Conservation (phyloP, 2,797 vertebrate species). For the Aulostomus chinensis region DNA sequence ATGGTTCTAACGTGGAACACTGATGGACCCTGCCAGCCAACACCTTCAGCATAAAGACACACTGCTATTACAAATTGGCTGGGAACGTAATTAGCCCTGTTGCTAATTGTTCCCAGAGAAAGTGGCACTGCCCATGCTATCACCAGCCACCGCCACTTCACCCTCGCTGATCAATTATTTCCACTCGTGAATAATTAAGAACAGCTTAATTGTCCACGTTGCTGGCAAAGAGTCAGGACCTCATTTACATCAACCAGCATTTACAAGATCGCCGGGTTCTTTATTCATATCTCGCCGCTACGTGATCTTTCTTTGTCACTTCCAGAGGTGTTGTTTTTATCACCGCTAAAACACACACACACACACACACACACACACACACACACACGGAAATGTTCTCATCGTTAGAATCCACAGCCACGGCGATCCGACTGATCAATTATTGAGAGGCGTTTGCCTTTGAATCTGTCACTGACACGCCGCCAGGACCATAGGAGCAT, state of each 20-base stretch:
- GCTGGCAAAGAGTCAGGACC: constrained; percentile 18
- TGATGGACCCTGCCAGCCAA: background rate
- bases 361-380: constrained; percentile 6
- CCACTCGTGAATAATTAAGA: constrained; percentile 68
- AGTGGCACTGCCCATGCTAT: constrained; percentile 60
- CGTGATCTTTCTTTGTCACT: constrained; percentile 12
- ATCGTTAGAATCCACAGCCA: constrained; percentile 32
- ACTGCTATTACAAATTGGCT: constrained; percentile 65
- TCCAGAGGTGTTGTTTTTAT: constrained; percentile 10
- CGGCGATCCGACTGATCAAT: constrained; percentile 65
- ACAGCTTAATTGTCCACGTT: constrained; percentile 47
- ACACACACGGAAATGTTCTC: constrained; percentile 7
- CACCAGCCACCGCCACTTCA: constrained; percentile 58
- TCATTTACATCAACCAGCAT: constrained; percentile 18
- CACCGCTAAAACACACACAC: constrained; percentile 19
- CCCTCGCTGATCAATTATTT: constrained; percentile 76
- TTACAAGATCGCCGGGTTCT: background rate
- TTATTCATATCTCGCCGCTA: constrained; percentile 16
- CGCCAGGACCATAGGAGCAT: constrained; percentile 47
- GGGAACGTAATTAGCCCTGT: constrained; percentile 76
- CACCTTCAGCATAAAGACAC: constrained; percentile 35
- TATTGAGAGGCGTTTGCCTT: constrained; percentile 74
- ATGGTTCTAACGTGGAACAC: too few relatives aligned
- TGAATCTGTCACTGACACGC: constrained; percentile 65
- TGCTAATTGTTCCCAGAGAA: constrained; percentile 75